These are phyloP conservation scores for Imbricaverruca yamaguchii DNA, from an alignment of 2,888 invertebrate genomes.

Conservation along the genomic window DNA sequence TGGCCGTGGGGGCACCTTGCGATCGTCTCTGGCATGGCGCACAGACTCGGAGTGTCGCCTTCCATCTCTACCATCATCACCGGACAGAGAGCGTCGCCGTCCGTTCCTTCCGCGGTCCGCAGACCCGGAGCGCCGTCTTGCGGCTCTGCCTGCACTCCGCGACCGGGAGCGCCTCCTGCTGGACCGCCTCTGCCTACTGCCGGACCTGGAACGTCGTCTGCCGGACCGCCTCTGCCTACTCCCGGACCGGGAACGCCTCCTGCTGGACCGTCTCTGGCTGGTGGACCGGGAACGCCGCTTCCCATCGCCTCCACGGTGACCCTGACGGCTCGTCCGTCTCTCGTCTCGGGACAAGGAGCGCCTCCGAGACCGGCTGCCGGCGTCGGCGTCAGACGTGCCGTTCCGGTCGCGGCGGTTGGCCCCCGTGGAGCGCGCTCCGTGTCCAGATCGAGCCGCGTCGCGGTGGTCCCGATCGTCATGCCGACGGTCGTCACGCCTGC, in stretches of 20 bases:
- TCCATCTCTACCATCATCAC: background rate
- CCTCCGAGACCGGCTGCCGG: background rate
- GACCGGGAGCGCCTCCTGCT: background rate
- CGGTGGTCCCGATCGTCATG: no score
- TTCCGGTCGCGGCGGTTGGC: background rate
- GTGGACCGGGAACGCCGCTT: no score
- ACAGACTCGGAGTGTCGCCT: background rate
- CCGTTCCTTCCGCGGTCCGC: background rate
- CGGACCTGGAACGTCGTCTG: background rate
- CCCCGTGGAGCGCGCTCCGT: background rate
- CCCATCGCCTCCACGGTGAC: no score
- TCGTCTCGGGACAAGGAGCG: background rate
- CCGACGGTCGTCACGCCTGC: background rate
- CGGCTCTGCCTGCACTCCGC: background rate
- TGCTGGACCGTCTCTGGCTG: background rate
- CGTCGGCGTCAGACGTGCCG: background rate
- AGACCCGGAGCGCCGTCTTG: background rate
- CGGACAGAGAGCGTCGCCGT: background rate
- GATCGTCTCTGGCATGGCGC: background rate
- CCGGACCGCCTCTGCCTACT: background rate
- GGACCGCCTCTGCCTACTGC: background rate
- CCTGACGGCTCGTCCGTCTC: no score
- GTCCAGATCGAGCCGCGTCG: background rate
- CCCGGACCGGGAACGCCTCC: background rate
- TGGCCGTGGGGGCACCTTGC: no score